Conservation (phyloP, 2,888 invertebrate species). For the Eupeodes latifasciatus region DNA sequence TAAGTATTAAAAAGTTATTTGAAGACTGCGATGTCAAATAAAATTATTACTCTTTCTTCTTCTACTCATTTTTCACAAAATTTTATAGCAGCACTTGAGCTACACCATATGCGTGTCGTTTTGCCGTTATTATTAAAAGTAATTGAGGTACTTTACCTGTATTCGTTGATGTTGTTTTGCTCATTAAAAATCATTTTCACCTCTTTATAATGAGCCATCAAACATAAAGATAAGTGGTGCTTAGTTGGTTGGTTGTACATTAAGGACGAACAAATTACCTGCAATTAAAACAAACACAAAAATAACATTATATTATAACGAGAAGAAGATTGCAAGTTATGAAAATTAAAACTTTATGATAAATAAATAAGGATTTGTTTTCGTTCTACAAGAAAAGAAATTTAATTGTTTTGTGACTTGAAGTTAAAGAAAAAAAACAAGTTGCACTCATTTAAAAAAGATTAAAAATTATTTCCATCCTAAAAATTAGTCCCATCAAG, state of each 20-base stretch:
- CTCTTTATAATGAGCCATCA: conserved; percentile 60
- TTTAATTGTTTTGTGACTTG: background rate
- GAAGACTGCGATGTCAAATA: too few relatives aligned
- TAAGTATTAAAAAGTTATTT: too few relatives aligned
- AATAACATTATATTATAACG: background rate
- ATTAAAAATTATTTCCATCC: too few relatives aligned
- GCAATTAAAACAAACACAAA: conserved; percentile 47
- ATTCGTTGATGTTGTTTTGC: conserved; percentile 28
- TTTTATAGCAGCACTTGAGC: too few relatives aligned
- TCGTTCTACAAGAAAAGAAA: background rate
- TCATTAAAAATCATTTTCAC: conserved; percentile 59
- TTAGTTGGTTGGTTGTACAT: conserved; percentile 10
- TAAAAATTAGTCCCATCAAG: too few relatives aligned
- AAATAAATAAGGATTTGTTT: background rate
- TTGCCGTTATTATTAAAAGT: conserved; percentile 9
- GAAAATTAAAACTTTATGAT: background rate
- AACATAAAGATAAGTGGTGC: conserved; percentile 1
- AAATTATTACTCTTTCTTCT: background rate
- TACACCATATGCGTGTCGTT: too few relatives aligned
- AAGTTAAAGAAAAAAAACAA: too few relatives aligned
- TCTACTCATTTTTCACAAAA: background rate
- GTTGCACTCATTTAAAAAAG: too few relatives aligned
- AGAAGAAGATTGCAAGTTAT: conserved; percentile 12
- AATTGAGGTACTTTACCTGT: conserved; percentile 15
- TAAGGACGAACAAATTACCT: conserved; percentile 61